Conservation (phyloP, 2,113 vertebrate genomes). For the Nycticryphes semicollaris region DNA sequence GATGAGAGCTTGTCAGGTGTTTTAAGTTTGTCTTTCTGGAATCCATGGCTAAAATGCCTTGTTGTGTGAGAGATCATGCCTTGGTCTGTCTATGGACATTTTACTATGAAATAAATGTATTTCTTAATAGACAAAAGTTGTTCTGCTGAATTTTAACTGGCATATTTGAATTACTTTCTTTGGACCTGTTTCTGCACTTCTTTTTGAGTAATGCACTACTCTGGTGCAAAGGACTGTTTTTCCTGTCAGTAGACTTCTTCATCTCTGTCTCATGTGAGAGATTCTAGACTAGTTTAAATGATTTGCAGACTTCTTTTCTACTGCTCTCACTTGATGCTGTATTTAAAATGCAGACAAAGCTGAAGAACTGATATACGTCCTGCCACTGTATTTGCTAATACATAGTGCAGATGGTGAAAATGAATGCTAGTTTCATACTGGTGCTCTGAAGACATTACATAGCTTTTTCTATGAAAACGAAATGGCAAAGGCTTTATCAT, state of each 20-base stretch:
- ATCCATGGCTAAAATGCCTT: background rate
- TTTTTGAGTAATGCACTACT: background rate
- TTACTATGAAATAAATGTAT: background rate
- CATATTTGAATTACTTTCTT: background rate
- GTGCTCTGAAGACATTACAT: background rate
- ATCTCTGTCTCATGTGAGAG: background rate
- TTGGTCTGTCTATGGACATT: background rate
- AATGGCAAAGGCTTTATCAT: background rate
- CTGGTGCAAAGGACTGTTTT: background rate
- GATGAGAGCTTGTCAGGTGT: background rate
- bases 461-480: background rate
- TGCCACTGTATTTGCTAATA: rapidly evolving
- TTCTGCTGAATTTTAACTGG: background rate
- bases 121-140: background rate
- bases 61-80: background rate
- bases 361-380: background rate
- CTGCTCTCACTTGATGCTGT: background rate
- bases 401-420: background rate
- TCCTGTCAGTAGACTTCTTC: background rate
- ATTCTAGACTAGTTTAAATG: background rate
- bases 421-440: background rate
- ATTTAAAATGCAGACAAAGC: background rate
- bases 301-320: background rate
- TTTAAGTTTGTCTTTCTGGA: background rate
- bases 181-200: background rate